Evolutionary conservation across 2,888 invertebrate genomes (phyloP).

Genomic region (Hydroisotoma schaefferi): DNA sequence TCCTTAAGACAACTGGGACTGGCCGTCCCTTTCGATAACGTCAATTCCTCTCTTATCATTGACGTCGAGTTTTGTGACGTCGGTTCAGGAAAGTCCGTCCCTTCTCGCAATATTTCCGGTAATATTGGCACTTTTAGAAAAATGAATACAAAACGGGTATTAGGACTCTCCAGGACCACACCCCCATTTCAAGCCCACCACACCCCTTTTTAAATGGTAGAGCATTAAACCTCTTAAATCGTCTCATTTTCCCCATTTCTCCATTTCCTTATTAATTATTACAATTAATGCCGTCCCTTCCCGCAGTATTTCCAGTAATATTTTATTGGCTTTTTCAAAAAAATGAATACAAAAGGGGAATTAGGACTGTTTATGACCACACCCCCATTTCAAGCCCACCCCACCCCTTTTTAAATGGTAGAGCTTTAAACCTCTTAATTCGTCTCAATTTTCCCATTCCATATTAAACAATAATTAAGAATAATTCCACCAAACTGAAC

Average conservation of each 20-base stretch:
- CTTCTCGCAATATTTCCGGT: slow-evolving; percentile 58
- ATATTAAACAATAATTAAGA: no score
- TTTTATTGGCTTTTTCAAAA: no score
- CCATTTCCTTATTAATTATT: no score
- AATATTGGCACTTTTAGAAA: slow-evolving; percentile 80
- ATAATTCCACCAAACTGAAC: slow-evolving; percentile 50
- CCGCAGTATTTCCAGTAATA: slow-evolving; percentile 62
- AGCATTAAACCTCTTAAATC: not conserved
- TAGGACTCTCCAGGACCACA: no score
- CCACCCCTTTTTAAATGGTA: not conserved
- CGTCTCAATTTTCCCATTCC: no score
- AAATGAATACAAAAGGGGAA: no score
- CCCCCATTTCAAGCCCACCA: slow-evolving; percentile 5
- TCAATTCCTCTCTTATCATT: not conserved
- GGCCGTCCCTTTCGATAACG: no score
- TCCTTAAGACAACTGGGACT: slow-evolving; percentile 20
- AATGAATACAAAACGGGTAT: no score
- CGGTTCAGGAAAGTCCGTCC: slow-evolving; percentile 13
- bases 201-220: not conserved
- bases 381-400: slow-evolving; percentile 7
- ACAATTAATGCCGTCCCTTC: slow-evolving; percentile 41
- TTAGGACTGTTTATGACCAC: no score
- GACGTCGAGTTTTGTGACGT: not conserved
- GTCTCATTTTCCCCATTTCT: no score
- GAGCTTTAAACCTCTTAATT: not conserved